Evolutionary conservation across 2,113 vertebrate genomes (phyloP).

Genomic region (Podocnemis expansa): DNA sequence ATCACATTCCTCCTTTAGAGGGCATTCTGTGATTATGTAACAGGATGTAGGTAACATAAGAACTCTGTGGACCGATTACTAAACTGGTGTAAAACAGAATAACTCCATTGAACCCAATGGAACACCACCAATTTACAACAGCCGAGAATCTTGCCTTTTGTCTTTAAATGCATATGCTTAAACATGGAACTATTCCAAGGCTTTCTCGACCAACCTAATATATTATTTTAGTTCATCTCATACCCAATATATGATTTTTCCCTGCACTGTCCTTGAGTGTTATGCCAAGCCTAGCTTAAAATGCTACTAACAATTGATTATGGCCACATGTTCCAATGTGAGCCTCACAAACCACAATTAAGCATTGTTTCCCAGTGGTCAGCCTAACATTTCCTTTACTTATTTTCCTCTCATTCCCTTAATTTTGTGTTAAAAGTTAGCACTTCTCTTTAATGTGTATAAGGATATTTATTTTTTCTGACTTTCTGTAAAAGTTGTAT

Average conservation of each 20-base stretch:
- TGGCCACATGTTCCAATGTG: not conserved
- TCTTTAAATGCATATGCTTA: slow-evolving; percentile 20
- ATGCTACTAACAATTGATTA: not conserved
- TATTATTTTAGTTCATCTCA: not conserved
- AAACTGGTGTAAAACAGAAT: not conserved
- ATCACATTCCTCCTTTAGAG: slow-evolving; percentile 14
- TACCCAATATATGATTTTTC: not conserved
- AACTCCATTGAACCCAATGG: not conserved
- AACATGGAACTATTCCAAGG: not conserved
- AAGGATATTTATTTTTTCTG: not conserved
- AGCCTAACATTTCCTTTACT: not conserved
- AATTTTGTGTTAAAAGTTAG: not conserved
- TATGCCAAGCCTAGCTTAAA: not conserved
- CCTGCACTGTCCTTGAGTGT: not conserved
- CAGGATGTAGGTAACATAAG: not conserved
- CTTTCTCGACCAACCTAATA: not conserved
- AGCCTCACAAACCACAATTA: not conserved
- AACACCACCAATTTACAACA: not conserved
- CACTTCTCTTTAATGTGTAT: not conserved
- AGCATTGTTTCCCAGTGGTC: not conserved
- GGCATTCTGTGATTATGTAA: slow-evolving; percentile 34
- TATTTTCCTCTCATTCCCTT: not conserved
- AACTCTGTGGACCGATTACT: not conserved
- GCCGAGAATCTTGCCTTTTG: not conserved
- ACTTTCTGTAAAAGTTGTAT: not conserved